Conservation (phyloP, 1,140 invertebrate genomes). For the Papilio aristodemus region DNA sequence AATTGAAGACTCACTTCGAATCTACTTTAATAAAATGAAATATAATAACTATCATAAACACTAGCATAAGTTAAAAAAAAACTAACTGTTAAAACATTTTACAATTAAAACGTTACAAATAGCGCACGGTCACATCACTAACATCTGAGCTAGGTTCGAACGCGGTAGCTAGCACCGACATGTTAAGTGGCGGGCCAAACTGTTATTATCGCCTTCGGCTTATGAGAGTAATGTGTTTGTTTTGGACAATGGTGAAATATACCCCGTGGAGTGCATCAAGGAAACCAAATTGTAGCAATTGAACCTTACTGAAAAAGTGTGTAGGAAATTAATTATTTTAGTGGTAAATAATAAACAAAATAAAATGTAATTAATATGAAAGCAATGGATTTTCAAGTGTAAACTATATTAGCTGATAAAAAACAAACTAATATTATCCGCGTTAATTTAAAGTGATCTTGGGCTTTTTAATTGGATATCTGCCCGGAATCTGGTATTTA, state of each 20-base stretch:
- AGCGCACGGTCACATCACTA: conserved; percentile 22
- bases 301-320: neutral
- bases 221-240: conserved; percentile 54
- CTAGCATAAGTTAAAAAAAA: neutral
- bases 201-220: conserved; percentile 60
- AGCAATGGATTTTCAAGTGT: no score
- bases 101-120: conserved; percentile 1
- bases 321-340: no score
- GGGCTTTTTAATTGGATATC: no score
- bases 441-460: no score
- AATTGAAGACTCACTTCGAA: neutral
- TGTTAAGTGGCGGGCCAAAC: conserved; percentile 58
- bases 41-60: neutral
- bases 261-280: neutral
- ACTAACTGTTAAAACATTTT: no score
- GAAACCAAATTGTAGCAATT: neutral
- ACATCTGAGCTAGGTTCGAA: conserved; percentile 26
- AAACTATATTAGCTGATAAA: no score
- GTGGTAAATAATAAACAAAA: no score
- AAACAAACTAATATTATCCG: no score
- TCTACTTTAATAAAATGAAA: no score
- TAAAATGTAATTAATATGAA: no score
- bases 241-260: conserved; percentile 41
- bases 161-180: conserved; percentile 52
- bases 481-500: no score